phyloP scores from a whole-genome alignment of 2,888 invertebrate species.

The Dioctria linearis region DNA sequence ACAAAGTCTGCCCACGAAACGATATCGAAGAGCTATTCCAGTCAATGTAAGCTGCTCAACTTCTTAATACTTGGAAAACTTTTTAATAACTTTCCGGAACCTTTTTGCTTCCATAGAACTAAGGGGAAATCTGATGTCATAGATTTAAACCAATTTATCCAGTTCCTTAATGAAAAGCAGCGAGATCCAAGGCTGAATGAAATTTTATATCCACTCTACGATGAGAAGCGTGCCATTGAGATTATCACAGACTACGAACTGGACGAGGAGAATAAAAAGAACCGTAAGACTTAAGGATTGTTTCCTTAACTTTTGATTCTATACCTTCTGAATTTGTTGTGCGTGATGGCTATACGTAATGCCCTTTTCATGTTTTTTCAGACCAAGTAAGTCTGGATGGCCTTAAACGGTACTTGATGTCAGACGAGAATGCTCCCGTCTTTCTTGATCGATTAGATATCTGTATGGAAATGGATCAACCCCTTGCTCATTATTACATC shows the following conservation, averaged over 20 bases:
- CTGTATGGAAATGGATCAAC: conserved; percentile 99
- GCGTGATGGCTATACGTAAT: background rate
- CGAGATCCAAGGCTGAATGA: conserved; percentile 98
- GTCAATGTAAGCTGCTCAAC: conserved; percentile 84
- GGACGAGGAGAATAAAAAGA: conserved; percentile 79
- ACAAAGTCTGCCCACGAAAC: conserved; percentile 98
- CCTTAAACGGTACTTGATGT: conserved; percentile 98
- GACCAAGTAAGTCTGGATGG: conserved; percentile 94
- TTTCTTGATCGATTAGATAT: conserved; percentile 98
- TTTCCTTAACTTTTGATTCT: background rate
- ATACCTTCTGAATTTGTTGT: background rate
- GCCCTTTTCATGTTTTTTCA: conserved; percentile 68
- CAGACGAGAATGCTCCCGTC: conserved; percentile 99
- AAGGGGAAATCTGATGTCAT: conserved; percentile 92
- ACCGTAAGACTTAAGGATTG: conserved; percentile 34
- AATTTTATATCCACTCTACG: conserved; percentile 97
- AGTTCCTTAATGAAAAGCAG: conserved; percentile 97
- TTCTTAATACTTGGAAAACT: conserved; percentile 13
- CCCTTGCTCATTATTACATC: conserved; percentile 98
- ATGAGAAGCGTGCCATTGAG: conserved; percentile 92
- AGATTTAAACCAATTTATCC: conserved; percentile 88
- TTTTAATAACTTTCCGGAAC: background rate
- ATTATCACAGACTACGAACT: conserved; percentile 95
- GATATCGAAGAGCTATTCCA: conserved; percentile 98
- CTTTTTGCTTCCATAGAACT: conserved; percentile 76